Base-by-base conservation (phyloP, 2,113 vertebrate genomes). In the Bettongia penicillata region DNA sequence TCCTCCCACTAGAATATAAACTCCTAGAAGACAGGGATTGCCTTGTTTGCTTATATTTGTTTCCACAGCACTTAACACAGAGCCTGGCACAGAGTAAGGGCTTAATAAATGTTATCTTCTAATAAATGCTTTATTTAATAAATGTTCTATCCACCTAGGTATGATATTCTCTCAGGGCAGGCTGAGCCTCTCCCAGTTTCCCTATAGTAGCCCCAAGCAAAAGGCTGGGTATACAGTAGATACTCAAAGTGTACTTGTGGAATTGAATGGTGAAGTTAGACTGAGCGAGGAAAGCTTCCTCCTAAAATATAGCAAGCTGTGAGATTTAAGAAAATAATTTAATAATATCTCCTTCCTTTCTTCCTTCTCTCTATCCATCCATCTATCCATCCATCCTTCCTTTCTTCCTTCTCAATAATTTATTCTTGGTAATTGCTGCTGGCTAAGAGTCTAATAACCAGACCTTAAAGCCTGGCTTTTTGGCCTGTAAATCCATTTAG, bases 221-320 rank as follows among this genome's bases (percentile, higher is more conserved):
- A 25, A 51, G 49, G 7, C 26, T 90, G 49, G 11, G 93, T 50
- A 50, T n/a, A 53, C 0, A 0, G 22, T 0, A 2, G 57, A 25
- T 55, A 37, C 12, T 37, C 3, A 68, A 68, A 68, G 61, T 68
- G 12, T 68, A 4, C 61, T 19, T 84, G 68, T 8, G 22, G n/a
- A n/a, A 19, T 8, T 43, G n/a, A 43, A 84, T 43, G 37, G 68
- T 23, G n/a, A 43, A 43, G n/a, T 43, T 19, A 84, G 61, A 43
- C 43, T 1, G 6, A 94, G 95, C 19, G 52, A 94, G 57, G 89
- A 55, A 90, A 94, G 93, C 96, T 97, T 96, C 97, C 95, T 98
- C 97, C 98, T 97, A 97, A 97, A 97, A 97, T 94, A 96, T 96
- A 52, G 96, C 96, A 96, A 97, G 97, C 97, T 97, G 97, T 96